Base-by-base conservation (phyloP, 2,113 vertebrate genomes). In the Ceratotherium simum region DNA sequence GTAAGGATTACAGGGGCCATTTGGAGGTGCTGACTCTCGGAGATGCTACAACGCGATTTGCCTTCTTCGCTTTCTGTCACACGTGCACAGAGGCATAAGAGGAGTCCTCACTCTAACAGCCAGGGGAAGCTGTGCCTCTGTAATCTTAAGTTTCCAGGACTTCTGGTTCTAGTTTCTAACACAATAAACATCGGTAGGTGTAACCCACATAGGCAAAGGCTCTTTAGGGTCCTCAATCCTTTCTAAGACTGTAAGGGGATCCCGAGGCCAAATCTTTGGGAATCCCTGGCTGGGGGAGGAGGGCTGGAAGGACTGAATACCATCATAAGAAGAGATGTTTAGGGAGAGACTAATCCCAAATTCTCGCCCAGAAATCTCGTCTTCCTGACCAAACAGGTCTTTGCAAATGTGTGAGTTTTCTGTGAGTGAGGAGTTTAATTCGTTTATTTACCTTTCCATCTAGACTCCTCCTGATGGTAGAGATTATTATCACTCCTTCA, bases 201-300 rank as follows among this genome's bases (percentile, higher is more conserved):
- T 9, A 17, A 42, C 1, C 12, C 54, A 56, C 48, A 16, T 14
- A 33, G 27, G 62, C n/a, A 25, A 12, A 31, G 36, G 23, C 17
- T 10, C n/a, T 67, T 46, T 42, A 1, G 0, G 16, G 6, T 20
- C 39, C 65, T 17, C 13, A 70, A 0, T 69, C 42, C 42, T 70
- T 58, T 46, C 33, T 46, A 81, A 58, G 36, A 54, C 51, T n/a
- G 1, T 60, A 60, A 36, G 48, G 23, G 39, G 65, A n/a, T 25
- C 21, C 65, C 42, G 36, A 93, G 60, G 58, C n/a, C n/a, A 25
- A 14, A 31, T 46, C 51, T 39, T 2, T 60, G 62, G 70, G 62
- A 48, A 48, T 54, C 25, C 8, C 36, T 8, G 5, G 56, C 48
- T 36, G 58, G 9, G 33, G 75, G 14, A 48, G 13, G 29, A 69